Evolutionary conservation across 2,888 invertebrate genomes (phyloP).

Genomic region (Hypena proboscidalis): DNA sequence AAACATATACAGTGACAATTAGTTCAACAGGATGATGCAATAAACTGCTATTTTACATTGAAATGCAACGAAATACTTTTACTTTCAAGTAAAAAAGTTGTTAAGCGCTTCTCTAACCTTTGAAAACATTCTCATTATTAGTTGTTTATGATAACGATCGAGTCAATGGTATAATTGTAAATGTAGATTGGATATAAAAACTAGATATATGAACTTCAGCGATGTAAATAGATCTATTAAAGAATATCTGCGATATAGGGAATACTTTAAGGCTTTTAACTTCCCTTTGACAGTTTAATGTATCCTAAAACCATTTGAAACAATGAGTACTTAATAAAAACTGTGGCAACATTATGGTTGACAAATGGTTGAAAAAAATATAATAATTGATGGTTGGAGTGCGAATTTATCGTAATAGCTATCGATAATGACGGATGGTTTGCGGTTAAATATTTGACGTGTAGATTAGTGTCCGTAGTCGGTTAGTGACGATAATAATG

Average conservation of each 20-base stretch:
- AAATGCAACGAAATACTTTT: constrained; percentile 17
- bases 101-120: constrained; percentile 52
- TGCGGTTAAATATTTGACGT: constrained; percentile 59
- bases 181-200: constrained; percentile 42
- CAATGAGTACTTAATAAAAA: constrained; percentile 53
- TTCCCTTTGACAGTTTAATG: constrained; percentile 40
- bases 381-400: constrained; percentile 68
- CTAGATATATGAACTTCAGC: constrained; percentile 37
- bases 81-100: constrained; percentile 31
- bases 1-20: constrained; percentile 32
- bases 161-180: constrained; percentile 45
- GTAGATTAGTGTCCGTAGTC: constrained; percentile 55
- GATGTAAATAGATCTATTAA: constrained; percentile 47
- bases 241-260: constrained; percentile 32
- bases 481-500: constrained; percentile 30
- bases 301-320: constrained; percentile 47
- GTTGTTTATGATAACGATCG: constrained; percentile 53
- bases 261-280: constrained; percentile 15
- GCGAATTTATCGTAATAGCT: constrained; percentile 69
- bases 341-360: constrained; percentile 60
- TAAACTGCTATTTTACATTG: constrained; percentile 29
- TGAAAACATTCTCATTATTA: constrained; percentile 47
- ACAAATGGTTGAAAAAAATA: constrained; percentile 73
- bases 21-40: constrained; percentile 8
- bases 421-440: constrained; percentile 67